A percentile compares a stretch with the other conserved stretches of the same genome.
Conservation (phyloP, 2,888 invertebrate species). For the Hydrotaea diabolus region DNA sequence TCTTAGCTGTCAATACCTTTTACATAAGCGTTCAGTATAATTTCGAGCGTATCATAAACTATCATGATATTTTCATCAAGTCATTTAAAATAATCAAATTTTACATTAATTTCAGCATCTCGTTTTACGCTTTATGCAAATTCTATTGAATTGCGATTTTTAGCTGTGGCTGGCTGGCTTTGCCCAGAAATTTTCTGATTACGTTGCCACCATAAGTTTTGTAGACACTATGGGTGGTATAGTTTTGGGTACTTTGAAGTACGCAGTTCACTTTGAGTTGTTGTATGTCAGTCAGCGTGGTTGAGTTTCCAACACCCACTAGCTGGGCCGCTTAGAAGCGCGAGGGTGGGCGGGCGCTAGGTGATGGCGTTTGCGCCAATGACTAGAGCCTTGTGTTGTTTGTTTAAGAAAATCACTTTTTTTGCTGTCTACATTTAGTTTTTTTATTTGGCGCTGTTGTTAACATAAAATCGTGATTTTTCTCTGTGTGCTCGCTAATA, state of each 20-base stretch:
- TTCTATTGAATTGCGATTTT: conserved; percentile 41
- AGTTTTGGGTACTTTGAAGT: conserved; percentile 39
- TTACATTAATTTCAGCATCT: conserved; percentile 61
- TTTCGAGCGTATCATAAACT: conserved; percentile 21
- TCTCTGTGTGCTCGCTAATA: conserved; percentile 44
- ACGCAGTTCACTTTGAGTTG: conserved; percentile 47
- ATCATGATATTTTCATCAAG: conserved; percentile 58
- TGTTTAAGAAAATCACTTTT: conserved; percentile 55
- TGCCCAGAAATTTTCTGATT: conserved; percentile 41
- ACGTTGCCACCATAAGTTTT: conserved; percentile 24
- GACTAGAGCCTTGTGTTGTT: conserved; percentile 4
- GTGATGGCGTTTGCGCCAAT: neutral
- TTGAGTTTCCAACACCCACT: conserved; percentile 54
- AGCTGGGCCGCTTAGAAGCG: no score
- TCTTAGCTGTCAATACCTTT: neutral
- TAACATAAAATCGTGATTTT: conserved; percentile 63
- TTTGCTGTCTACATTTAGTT: neutral
- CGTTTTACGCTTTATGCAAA: conserved; percentile 64
- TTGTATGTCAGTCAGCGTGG: neutral
- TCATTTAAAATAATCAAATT: conserved; percentile 63
- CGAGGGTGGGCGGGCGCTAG: neutral
- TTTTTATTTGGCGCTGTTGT: conserved; percentile 37
- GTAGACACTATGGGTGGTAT: conserved; percentile 63
- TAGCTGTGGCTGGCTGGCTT: neutral
- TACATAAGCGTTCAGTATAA: neutral